A percentile compares a stretch with the other conserved stretches of the same genome.
phyloP scores from a whole-genome alignment of 2,113 vertebrate genomes.

The Ictidomys tridecemlineatus region DNA sequence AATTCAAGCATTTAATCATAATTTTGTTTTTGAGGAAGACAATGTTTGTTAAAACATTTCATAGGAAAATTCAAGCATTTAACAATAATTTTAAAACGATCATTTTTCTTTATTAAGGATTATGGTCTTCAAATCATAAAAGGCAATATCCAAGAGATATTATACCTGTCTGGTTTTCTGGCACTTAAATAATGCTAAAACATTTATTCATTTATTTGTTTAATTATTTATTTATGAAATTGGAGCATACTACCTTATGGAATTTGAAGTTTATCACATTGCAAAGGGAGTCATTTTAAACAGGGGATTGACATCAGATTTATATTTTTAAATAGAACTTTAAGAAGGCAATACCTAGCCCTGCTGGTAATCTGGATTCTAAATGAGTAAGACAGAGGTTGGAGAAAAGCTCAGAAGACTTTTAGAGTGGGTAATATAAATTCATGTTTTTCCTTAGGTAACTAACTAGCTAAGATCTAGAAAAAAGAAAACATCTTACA shows the following conservation, averaged over 20 bases:
- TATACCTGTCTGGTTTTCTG: not conserved
- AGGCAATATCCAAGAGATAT: not conserved
- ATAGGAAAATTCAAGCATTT: not conserved
- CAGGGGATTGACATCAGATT: not conserved
- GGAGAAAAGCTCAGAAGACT: not conserved
- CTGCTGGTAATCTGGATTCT: not conserved
- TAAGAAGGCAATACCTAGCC: not conserved
- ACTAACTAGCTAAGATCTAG: not conserved
- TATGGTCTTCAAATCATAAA: constrained; percentile 11
- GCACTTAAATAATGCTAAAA: not conserved
- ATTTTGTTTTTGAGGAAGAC: not conserved
- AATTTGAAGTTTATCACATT: not conserved
- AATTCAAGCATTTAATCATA: no score
- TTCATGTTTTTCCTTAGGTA: not conserved
- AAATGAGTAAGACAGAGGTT: not conserved
- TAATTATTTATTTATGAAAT: not conserved
- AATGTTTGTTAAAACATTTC: not conserved
- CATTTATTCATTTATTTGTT: not conserved
- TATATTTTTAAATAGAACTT: not conserved
- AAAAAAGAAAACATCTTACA: not conserved
- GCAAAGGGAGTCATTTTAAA: not conserved
- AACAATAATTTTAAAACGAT: not conserved
- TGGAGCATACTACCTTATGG: not conserved
- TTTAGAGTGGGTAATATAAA: not conserved
- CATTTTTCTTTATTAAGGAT: not conserved